Conservation (phyloP, 2,888 invertebrate species). For the Myathropa florea region DNA sequence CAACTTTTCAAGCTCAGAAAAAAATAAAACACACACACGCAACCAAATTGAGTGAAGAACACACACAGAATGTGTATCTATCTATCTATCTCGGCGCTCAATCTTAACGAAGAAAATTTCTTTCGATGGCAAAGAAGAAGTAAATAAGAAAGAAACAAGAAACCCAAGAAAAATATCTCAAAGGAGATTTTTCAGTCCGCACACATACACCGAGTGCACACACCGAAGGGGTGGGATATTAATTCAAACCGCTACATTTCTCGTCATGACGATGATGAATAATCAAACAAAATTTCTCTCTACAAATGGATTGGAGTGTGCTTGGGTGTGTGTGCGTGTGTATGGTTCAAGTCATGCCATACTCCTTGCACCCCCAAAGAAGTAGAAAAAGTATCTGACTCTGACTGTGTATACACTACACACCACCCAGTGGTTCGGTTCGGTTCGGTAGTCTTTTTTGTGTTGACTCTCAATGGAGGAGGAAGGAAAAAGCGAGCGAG, state of each 20-base stretch:
- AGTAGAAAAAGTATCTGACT: conserved; percentile 41
- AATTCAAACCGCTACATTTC: conserved; percentile 46
- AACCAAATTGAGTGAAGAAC: conserved; percentile 16
- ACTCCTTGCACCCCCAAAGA: conserved; percentile 63
- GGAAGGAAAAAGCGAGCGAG: conserved; percentile 29
- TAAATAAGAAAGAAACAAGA: conserved; percentile 40
- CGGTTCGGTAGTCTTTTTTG: background rate
- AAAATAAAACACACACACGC: background rate
- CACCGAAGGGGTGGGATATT: conserved; percentile 68
- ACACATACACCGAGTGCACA: conserved; percentile 13
- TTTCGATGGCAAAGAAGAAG: conserved; percentile 7
- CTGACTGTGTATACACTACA: conserved; percentile 23
- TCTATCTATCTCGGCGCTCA: conserved; percentile 30
- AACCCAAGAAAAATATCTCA: conserved; percentile 59
- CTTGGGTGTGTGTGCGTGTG: conserved; percentile 19
- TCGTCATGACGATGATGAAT: conserved; percentile 57
- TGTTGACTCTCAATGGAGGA: conserved; percentile 24
- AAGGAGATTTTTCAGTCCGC: conserved; percentile 40
- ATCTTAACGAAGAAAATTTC: conserved; percentile 65
- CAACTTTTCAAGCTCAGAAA: background rate
- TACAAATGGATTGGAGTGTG: background rate
- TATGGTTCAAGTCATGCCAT: conserved; percentile 69
- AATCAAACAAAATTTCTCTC: conserved; percentile 58
- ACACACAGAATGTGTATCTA: background rate
- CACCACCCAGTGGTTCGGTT: conserved; percentile 1